phyloP scores from a whole-genome alignment of 2,888 invertebrate species.

The Koerneria pararmatus region DNA sequence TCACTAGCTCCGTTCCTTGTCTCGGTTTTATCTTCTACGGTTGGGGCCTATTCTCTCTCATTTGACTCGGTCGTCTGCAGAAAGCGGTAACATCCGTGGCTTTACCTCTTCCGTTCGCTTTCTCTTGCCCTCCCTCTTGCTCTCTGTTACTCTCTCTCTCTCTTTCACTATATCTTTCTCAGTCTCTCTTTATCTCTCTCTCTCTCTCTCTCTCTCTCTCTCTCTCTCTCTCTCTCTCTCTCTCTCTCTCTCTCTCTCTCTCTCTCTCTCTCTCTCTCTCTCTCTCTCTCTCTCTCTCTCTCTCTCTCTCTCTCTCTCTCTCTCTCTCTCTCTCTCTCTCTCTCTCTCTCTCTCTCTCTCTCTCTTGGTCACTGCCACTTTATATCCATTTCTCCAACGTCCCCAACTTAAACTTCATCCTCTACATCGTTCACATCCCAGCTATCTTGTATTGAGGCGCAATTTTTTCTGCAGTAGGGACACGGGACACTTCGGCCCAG shows the following conservation, averaged over 20 bases:
- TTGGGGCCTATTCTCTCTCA: constrained; percentile 9
- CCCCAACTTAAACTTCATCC: too few species aligned
- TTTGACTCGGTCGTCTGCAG: not conserved
- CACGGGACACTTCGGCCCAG: too few species aligned
- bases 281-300: not conserved
- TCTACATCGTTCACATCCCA: too few species aligned
- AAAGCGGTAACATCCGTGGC: not conserved
- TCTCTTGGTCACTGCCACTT: too few species aligned
- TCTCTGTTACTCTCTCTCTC: constrained; percentile 8
- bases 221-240: not conserved
- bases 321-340: too few species aligned
- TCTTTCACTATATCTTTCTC: constrained; percentile 15
- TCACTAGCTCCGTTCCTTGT: constrained; percentile 2
- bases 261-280: not conserved
- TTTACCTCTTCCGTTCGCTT: not conserved
- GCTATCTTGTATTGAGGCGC: too few species aligned
- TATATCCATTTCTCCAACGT: too few species aligned
- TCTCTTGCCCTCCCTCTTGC: constrained; percentile 2
- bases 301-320: constrained; percentile 8
- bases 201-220: constrained; percentile 3
- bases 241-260: not conserved
- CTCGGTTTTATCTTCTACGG: constrained; percentile 2
- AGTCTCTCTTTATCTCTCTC: not conserved
- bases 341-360: too few species aligned
- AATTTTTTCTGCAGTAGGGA: too few species aligned